phyloP scores from a whole-genome alignment of 2,888 invertebrate genomes.

The Hirudinaria manillensis region DNA sequence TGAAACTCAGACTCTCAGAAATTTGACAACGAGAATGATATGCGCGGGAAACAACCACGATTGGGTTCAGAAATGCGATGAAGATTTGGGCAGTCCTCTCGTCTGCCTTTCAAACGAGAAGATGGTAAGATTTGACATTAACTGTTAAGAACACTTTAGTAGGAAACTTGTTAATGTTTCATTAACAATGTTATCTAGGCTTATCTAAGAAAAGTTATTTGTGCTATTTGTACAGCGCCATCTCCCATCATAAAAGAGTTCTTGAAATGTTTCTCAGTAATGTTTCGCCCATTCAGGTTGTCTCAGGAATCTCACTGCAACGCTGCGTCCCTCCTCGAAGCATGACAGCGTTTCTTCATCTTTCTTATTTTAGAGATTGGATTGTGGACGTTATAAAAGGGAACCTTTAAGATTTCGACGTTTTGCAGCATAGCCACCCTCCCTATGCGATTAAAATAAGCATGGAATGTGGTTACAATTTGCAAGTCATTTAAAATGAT shows the following conservation, averaged over 20 bases:
- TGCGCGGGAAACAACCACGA: slow-evolving; percentile 20
- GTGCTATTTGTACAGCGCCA: too few relatives aligned
- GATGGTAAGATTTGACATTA: background rate
- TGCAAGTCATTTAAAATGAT: too few relatives aligned
- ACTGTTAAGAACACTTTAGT: too few relatives aligned
- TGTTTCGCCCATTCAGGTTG: background rate
- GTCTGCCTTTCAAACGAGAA: slow-evolving; percentile 2
- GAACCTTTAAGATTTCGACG: background rate
- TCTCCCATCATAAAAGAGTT: too few relatives aligned
- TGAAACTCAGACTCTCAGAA: background rate
- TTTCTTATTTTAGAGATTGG: background rate
- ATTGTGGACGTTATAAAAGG: slow-evolving; percentile 1
- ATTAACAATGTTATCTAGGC: too few relatives aligned
- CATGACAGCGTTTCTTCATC: background rate
- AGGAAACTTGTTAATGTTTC: too few relatives aligned
- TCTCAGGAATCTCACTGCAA: background rate
- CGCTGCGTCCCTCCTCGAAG: background rate
- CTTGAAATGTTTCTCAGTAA: background rate
- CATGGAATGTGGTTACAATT: too few relatives aligned
- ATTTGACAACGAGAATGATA: background rate
- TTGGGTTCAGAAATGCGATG: slow-evolving; percentile 5
- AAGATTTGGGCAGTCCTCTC: slow-evolving; percentile 25
- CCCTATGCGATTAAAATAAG: too few relatives aligned
- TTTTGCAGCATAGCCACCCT: background rate
- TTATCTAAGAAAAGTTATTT: too few relatives aligned